These are phyloP conservation scores for Diadophis punctatus DNA, from an alignment of 2,113 vertebrate genomes.

Conservation along the genomic window DNA sequence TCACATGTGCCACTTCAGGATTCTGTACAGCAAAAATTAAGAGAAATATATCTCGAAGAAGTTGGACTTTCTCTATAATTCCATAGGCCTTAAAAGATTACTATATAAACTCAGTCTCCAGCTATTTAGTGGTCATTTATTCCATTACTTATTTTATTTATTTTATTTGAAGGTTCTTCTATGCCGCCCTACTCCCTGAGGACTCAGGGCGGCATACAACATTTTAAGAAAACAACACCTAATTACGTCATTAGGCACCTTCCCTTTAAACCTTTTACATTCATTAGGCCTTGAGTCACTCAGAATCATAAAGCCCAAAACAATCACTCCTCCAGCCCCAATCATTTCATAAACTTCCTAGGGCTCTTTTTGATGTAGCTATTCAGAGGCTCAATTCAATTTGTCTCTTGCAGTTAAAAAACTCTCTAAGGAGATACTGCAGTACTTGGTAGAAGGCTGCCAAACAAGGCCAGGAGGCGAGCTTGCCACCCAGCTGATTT, in stretches of 20 bases:
- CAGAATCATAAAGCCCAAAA: neutral
- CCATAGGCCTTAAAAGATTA: neutral
- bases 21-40: neutral
- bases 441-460: constrained; percentile 84
- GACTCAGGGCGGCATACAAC: too few relatives aligned
- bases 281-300: constrained; percentile 17
- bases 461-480: constrained; percentile 70
- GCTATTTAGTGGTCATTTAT: constrained; percentile 10
- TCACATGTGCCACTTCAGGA: neutral
- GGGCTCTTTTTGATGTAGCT: constrained; percentile 66
- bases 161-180: too few relatives aligned
- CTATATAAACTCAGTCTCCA: neutral
- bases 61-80: neutral
- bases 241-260: constrained; percentile 23
- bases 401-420: constrained; percentile 83
- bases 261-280: constrained; percentile 26
- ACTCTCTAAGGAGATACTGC: constrained; percentile 81
- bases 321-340: constrained; percentile 8
- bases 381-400: constrained; percentile 61
- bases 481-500: constrained; percentile 75
- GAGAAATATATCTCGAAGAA: neutral
- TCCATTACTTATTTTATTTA: too few relatives aligned
- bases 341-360: constrained; percentile 46
- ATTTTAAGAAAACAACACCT: too few relatives aligned
- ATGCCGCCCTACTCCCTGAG: too few relatives aligned